Base-by-base conservation (phyloP, 2,888 invertebrate genomes). In the Ormyrus rosae region DNA sequence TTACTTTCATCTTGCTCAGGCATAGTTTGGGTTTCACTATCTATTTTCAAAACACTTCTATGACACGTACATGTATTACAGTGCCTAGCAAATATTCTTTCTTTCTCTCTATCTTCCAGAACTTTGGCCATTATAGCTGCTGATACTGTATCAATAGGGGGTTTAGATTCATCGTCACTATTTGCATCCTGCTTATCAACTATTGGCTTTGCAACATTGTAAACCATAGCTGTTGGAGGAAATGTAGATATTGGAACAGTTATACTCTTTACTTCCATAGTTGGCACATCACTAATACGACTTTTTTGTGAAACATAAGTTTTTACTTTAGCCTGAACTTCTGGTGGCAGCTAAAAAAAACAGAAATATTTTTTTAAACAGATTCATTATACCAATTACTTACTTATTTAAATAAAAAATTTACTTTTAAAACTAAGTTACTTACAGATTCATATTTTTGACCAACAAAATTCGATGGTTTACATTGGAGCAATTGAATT, bases 81-180 rank as follows among this genome's bases (percentile, higher is more conserved):
- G 88, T 96, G 96, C 90, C 96, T 96, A 2, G 95, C 93, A 72
- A 95, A 94, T 76, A 95, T 94, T 83, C 93, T 91, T 85, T 97
- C 96, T 81, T 95, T 94, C 85, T 97, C 96, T 81, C 96, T 93
- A 87, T 97, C 97, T 91, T 97, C 96, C 51, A 98, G 92, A 82
- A 97, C 96, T 92, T 97, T 97, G 3, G 97, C 97, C 96, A 97
- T 96, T 72, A 97, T 95, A 9, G 97, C 96, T 46, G 97, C 97
- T 5, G 97, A 97, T 11, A 96, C 95, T 85, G 95, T 93, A 86
- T 95, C 95, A 73, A 95, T 94, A 83, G 93, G 93, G 72, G 93
- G 93, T 88, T 93, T 93, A 83, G 87, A 85, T 13, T 88, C 88
- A 19, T 93, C 93, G 60, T 93, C 94, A 81, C 92, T 92, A 34